Base-by-base conservation (phyloP, 2,888 invertebrate genomes). In the Troglohyphantes excavatus region DNA sequence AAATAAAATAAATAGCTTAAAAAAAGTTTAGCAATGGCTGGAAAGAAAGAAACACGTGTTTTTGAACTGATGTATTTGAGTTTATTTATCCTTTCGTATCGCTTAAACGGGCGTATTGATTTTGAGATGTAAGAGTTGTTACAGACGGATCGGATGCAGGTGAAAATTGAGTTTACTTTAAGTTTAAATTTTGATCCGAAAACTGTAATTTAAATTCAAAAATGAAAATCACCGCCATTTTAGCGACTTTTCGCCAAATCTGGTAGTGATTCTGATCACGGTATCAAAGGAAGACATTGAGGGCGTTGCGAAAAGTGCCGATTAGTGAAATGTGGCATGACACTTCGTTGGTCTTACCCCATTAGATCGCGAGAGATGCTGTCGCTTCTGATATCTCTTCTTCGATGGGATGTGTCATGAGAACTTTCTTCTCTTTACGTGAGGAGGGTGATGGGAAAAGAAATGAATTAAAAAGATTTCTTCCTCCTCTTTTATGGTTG, bases 291-390 rank as follows among this genome's bases (percentile, higher is more conserved):
- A 68, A 67, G 79, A 79, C 67, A 67, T 27, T 79, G 0, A 39
- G 7, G 11, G 11, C 21, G 9, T 59, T 11, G 5, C 5, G 13
- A 43, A 72, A 73, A 83, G 83, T 46, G 63, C 61, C 83, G 83
- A 83, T 83, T 83, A 83, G 73, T 43, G 72, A 73, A 83, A 83
- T 83, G 73, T 73, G 46, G 53, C 83, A 65, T 83, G 83, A 73
- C 83, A 65, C 43, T 73, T 59, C 27, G 26, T 23, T 9, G 67
- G 46, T n/a, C 67, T 9, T 33, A 9, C 9, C 78, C 79, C 76
- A 78, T 78, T 78, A 78, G 59, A 29, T 9, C 59, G 27, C 2
- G 17, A 23, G 59, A 29, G 29, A 61, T 27, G 21, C 75, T 75
- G 76, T 78, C 76, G 33, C 39, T 33, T 59, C 19, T 61, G 75